These are phyloP conservation scores for Halichoeres trimaculatus DNA, from an alignment of 2,113 vertebrate genomes.

Conservation along the genomic window DNA sequence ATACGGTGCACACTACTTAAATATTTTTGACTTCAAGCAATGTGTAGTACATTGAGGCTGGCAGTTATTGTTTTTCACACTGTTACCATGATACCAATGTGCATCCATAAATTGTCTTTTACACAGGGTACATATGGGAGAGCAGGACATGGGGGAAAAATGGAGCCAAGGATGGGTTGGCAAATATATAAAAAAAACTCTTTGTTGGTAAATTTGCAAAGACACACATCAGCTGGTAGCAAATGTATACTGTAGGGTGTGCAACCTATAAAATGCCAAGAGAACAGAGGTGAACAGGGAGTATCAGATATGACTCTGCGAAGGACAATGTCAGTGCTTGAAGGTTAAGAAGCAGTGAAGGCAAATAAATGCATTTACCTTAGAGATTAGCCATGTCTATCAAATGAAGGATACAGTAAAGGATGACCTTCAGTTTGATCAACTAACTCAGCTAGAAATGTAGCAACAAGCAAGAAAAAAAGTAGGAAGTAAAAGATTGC, in stretches of 20 bases:
- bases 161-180: too few species aligned
- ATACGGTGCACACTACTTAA: too few species aligned
- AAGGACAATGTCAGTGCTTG: not conserved
- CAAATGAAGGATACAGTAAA: not conserved
- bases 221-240: not conserved
- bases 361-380: conserved; percentile 4
- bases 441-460: not conserved
- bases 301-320: not conserved
- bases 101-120: too few species aligned
- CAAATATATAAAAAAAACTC: not conserved
- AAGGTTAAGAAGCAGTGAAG: conserved; percentile 7
- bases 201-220: too few species aligned
- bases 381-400: not conserved
- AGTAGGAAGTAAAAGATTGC: too few species aligned
- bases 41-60: too few species aligned
- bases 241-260: not conserved
- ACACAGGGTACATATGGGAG: too few species aligned
- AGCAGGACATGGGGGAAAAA: too few species aligned
- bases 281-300: not conserved
- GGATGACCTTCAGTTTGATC: not conserved
- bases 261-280: not conserved
- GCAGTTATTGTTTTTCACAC: too few species aligned
- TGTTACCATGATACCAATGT: too few species aligned
- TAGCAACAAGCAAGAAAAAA: not conserved
- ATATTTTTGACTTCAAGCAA: too few species aligned